Base-by-base conservation (phyloP, 64 coral and sea anemone genomes). In the Pachyseris speciosa region DNA sequence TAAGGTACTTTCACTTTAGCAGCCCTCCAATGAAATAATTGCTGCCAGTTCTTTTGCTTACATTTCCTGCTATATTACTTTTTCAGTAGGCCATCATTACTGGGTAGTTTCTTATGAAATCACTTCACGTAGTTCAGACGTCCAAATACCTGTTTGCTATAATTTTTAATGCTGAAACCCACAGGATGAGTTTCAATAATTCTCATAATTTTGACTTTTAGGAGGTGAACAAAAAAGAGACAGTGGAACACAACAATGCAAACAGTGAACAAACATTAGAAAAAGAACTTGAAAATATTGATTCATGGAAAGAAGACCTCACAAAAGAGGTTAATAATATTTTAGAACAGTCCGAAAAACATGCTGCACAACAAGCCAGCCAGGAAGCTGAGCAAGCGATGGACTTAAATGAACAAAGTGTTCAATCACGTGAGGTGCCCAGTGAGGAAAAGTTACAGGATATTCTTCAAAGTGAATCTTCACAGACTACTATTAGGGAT, bases 271-370 rank as follows among this genome's bases (percentile, higher is more conserved):
- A 39, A 80, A 80, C 29, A 55, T 11, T 58, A 59, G 57, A 37
- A 19, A 30, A 78, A 78, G 28, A 78, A 51, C 16, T 16, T 80
- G 48, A 58, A 11, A 37, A 80, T 58, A 20, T 37, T 8, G 2
- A 34, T 9, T 80, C 30, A 58, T 80, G 75, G 75, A 80, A 17
- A 38, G 51, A 80, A 36, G 31, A 53, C 5, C 49, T 80, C 37
- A n/a, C 19, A 55, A 38, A 80, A 57, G 75, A 80, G 31, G 50
- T 80, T 37, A 53, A 80, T 3, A 37, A 80, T 36, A 32, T 80
- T 57, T 29, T 22, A 37, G 5, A 19, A 37, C 75, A 37, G 31
- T 80, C 75, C 9, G 49, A 80, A 36, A 59, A 59, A 80, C 40
- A 74, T 74, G 75, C 49, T 25, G 52, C 77, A 40, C 25, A 61